Conservation (phyloP, 2,888 invertebrate genomes). For the Lagria hirta region DNA sequence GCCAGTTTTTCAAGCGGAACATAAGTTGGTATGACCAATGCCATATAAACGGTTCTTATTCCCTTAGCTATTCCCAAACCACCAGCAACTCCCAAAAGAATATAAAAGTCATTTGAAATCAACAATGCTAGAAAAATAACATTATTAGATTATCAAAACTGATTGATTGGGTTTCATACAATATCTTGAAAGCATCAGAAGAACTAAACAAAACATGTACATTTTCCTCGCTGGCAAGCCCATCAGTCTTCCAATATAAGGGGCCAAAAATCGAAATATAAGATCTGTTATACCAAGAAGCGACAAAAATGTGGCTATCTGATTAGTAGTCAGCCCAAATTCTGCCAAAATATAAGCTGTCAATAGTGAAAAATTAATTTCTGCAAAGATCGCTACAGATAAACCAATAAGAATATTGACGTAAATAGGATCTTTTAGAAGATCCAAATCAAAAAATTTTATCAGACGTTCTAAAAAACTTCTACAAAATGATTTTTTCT, state of each 20-base stretch:
- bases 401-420: constrained; percentile 69
- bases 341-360: constrained; percentile 69
- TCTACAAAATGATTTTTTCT: constrained; percentile 22
- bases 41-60: constrained; percentile 68
- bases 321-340: constrained; percentile 59
- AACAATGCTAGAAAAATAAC: constrained; percentile 28
- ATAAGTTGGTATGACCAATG: constrained; percentile 67
- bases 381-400: constrained; percentile 68
- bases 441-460: constrained; percentile 64
- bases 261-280: constrained; percentile 63
- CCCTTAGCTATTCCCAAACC: constrained; percentile 70
- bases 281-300: constrained; percentile 59
- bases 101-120: constrained; percentile 21
- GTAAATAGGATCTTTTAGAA: constrained; percentile 68
- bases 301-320: constrained; percentile 66
- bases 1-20: constrained; percentile 68
- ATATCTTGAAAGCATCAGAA: constrained; percentile 63
- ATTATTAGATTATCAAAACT: constrained; percentile 1
- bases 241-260: constrained; percentile 67
- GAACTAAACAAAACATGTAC: constrained; percentile 63
- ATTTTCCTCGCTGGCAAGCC: constrained; percentile 63
- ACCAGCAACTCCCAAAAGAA: constrained; percentile 54
- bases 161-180: constrained; percentile 56
- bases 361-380: constrained; percentile 68
- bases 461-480: constrained; percentile 50